Conservation (phyloP, 2,113 vertebrate species). For the Apodemus sylvaticus region DNA sequence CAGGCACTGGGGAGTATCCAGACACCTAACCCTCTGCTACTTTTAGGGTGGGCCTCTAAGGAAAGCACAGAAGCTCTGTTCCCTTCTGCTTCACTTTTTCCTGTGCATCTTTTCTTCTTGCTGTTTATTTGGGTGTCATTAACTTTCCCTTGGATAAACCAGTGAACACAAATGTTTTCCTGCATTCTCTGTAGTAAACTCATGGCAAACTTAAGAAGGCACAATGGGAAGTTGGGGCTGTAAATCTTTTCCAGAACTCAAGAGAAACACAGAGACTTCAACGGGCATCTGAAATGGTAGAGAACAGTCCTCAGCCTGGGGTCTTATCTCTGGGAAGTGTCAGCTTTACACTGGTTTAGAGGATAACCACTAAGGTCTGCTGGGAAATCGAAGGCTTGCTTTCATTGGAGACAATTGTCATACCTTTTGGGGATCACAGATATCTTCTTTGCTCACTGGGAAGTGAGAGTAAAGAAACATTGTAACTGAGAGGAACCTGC, state of each 20-base stretch:
- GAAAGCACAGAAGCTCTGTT: background rate
- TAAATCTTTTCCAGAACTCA: background rate
- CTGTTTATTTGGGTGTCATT: background rate
- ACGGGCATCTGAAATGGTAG: background rate
- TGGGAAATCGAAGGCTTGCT: background rate
- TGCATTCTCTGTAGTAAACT: background rate
- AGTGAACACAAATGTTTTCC: no score
- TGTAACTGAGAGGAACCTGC: background rate
- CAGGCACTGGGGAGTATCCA: background rate
- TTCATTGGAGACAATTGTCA: no score
- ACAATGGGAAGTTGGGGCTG: background rate
- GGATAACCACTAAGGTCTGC: background rate
- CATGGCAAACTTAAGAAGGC: background rate
- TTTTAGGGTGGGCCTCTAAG: background rate
- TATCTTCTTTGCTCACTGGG: background rate
- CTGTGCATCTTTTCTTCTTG: background rate
- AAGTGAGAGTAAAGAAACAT: background rate
- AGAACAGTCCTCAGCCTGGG: background rate
- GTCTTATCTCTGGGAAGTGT: background rate
- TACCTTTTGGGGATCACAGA: background rate
- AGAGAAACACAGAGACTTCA: background rate
- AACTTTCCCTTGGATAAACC: background rate
- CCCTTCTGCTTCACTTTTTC: no score
- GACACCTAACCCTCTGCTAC: background rate
- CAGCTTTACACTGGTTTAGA: background rate